Conservation (phyloP, 2,113 vertebrate genomes). For the Indicator indicator region DNA sequence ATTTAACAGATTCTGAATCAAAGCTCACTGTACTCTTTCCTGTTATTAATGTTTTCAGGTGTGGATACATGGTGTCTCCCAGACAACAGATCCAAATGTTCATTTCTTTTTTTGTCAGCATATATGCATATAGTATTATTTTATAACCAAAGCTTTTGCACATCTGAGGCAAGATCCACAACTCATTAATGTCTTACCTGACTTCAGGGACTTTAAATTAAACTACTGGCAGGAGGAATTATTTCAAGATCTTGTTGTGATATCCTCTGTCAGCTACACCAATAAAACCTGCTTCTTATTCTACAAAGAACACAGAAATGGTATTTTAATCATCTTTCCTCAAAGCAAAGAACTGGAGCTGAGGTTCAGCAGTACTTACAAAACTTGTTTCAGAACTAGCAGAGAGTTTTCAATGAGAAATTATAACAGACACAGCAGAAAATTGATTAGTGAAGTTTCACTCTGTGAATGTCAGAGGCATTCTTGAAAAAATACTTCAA, state of each 20-base stretch:
- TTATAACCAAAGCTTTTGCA: neutral
- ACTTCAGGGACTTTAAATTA: conserved; percentile 23
- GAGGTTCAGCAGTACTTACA: neutral
- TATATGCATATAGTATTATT: neutral
- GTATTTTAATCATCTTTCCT: conserved; percentile 13
- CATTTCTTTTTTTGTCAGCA: neutral
- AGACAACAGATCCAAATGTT: neutral
- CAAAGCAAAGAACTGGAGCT: neutral
- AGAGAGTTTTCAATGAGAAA: neutral
- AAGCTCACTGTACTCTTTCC: neutral
- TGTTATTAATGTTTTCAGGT: neutral
- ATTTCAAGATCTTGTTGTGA: neutral
- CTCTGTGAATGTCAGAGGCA: neutral
- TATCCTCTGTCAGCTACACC: neutral
- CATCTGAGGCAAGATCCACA: neutral
- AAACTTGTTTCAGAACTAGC: neutral
- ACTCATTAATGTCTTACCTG: conserved; percentile 8
- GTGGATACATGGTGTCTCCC: neutral
- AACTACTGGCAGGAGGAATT: neutral
- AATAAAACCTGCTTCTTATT: neutral
- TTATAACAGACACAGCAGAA: neutral
- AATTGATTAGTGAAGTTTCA: neutral
- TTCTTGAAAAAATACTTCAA: neutral
- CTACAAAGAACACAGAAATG: neutral
- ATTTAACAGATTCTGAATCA: neutral